Base-by-base conservation (phyloP, 1,140 invertebrate genomes). In the Drosophila nannoptera region DNA sequence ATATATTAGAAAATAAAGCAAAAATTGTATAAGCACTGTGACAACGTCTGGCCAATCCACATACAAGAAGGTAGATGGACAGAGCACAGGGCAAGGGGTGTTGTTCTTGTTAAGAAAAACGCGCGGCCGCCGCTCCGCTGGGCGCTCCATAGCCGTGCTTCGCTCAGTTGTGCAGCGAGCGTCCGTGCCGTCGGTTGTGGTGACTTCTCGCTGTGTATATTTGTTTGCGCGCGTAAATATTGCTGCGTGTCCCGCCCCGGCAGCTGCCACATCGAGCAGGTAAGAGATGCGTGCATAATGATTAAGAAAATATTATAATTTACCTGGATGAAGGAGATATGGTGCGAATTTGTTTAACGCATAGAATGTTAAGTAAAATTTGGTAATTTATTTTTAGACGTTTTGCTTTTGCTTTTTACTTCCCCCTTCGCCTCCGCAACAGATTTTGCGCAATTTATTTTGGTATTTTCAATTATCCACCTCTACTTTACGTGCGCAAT, bases 91-190 rank as follows among this genome's bases (percentile, higher is more conserved):
- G 77, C 48, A 60, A 60, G 72, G 63, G 69, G 73, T 69, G 64
- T 58, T 62, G 59, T 78, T 78, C 80, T 78, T 66, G 70, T 65
- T 71, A 78, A 55, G 59, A 35, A 58, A 69, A 71, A 71, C 63
- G 78, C 78, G 75, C 77, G 73, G 69, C 68, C 64, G 69, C 77
- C 61, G 68, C 71, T 82, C 78, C 77, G 77, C 76, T 78, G 76
- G 76, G 77, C 78, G 73, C 69, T 71, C 63, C 69, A 67, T 67
- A 55, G 69, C 63, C 69, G 65, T 63, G 63, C 68, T 66, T 76
- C 71, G 74, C 75, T 76, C 73, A 83, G 78, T 83, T 83, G 73
- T 84, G 80, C 81, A 84, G 69, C 77, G 66, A 84, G 78, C 80
- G 75, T 84, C 80, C 81, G 81, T 80, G 76, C 78, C 67, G 68